Evolutionary conservation across 2,113 vertebrate species (phyloP).

Genomic region (Philantomba maxwellii): DNA sequence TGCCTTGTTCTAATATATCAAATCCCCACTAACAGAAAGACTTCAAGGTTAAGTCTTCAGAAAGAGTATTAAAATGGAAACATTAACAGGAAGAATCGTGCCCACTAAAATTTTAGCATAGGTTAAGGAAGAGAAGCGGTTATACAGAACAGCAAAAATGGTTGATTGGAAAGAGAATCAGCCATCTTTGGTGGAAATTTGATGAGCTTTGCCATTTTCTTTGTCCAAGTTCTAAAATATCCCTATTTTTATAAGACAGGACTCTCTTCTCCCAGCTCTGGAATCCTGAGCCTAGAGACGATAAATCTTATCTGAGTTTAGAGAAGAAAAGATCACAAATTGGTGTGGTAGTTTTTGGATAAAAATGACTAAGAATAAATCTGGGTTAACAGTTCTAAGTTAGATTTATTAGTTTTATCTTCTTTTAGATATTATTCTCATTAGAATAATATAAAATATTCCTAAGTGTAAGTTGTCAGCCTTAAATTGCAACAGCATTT

Average conservation of each 20-base stretch:
- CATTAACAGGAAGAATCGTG: neutral
- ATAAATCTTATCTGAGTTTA: neutral
- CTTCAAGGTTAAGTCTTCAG: neutral
- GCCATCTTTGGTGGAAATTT: neutral
- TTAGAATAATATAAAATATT: neutral
- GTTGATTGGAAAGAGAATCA: neutral
- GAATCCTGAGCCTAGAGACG: neutral
- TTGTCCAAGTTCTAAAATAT: neutral
- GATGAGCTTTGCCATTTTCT: neutral
- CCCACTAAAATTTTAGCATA: neutral
- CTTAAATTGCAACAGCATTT: neutral
- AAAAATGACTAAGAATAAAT: neutral
- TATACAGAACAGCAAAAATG: neutral
- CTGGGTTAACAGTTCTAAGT: neutral
- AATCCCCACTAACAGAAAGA: neutral
- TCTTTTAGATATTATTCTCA: neutral
- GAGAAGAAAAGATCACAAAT: neutral
- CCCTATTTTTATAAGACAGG: neutral
- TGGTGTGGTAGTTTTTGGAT: neutral
- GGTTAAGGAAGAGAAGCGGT: neutral
- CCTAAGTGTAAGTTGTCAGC: neutral
- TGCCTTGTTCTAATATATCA: neutral
- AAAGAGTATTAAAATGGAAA: neutral
- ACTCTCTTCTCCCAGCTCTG: neutral
- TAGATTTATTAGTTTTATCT: neutral